Percentiles rank a stretch among this genome's conserved stretches.
Conservation (phyloP, 2,888 invertebrate genomes). For the Nephrotoma guestfalica region DNA sequence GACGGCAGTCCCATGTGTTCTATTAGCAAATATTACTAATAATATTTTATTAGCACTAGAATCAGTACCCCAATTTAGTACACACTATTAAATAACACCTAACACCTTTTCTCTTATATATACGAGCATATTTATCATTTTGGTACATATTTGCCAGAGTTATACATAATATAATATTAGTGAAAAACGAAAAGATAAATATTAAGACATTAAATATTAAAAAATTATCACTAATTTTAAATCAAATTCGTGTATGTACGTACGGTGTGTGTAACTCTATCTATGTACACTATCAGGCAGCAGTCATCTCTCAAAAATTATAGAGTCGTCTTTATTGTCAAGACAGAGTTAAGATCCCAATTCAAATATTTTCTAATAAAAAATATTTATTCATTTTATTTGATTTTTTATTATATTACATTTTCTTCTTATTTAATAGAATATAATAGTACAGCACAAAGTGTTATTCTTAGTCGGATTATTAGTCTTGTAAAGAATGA, state of each 20-base stretch:
- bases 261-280: neutral
- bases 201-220: neutral
- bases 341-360: neutral
- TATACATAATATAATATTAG: neutral
- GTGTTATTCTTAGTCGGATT: neutral
- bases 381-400: neutral
- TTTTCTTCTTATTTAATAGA: neutral
- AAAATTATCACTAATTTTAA: neutral
- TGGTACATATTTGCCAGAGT: neutral
- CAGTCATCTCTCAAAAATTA: neutral
- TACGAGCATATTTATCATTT: neutral
- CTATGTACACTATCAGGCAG: neutral
- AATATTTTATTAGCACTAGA: too few species aligned
- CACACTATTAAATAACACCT: neutral
- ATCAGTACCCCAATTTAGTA: too few species aligned
- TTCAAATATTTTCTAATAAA: neutral
- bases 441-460: neutral
- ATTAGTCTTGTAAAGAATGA: neutral
- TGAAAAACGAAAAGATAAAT: neutral
- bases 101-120: neutral
- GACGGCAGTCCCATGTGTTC: too few species aligned
- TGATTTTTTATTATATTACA: neutral
- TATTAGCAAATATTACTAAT: too few species aligned
- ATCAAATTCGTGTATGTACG: neutral
- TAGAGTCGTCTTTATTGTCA: neutral